Base-by-base conservation (phyloP, 2,113 vertebrate species). In the Panthera tigris region DNA sequence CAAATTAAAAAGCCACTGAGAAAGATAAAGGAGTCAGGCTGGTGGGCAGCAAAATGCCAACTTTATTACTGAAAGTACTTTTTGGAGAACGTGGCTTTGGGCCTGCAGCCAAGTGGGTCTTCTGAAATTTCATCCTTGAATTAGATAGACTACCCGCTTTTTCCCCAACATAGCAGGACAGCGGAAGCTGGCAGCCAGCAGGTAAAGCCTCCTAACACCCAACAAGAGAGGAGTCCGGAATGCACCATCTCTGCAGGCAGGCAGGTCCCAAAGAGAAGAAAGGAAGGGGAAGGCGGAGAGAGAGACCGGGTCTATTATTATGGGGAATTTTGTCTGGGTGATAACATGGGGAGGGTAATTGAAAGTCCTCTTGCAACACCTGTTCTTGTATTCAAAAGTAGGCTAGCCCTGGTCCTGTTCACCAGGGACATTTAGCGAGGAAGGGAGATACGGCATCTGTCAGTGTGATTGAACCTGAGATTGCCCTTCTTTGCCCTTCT, bases 51-150 rank as follows among this genome's bases (percentile, higher is more conserved):
- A 68, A 71, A 50, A 19, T 69, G 10, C 45, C 57, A 33, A 74
- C 71, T 39, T 90, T 86, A 83, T 87, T 78, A 65, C 69, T 57
- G 63, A 94, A 81, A 71, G 57, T 74, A n/a, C 65, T 69, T 87
- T 96, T 74, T 92, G 80, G 45, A 90, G 55, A 92, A 45, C 36
- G 48, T 76, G 55, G 65, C 66, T 96, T 96, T 91, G 85, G 79
- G 82, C 88, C 55, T 82, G 39, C 45, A 61, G 52, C 71, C 65
- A 66, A 50, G n/a, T 25, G 33, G 55, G 29, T 55, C 57, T 97
- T 66, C 76, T 95, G 68, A 91, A 76, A 93, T 84, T 65, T 90
- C 66, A 91, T 86, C 71, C 95, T 39, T 23, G 23, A 66, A n/a
- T 93, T 74, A 74, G 52, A 31, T 29, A 79, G 61, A 85, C 39